phyloP scores from a whole-genome alignment of 2,113 vertebrate species.

The Proterorhinus semilunaris region DNA sequence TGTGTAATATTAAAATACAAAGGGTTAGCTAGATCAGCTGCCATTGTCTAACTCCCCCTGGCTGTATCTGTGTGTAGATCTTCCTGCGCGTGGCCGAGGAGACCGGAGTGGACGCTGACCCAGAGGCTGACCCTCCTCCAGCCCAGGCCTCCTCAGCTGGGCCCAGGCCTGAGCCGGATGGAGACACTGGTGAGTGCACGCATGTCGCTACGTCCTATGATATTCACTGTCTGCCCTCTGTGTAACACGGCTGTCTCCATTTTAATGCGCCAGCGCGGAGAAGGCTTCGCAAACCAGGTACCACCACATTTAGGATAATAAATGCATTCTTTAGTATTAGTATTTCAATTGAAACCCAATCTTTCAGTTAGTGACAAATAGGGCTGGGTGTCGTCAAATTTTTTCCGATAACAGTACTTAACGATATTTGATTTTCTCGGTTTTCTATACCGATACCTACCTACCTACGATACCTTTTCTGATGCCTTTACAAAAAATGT shows the following conservation, averaged over 20 bases:
- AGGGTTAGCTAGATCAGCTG: no score
- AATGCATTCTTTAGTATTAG: background rate
- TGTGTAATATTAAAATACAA: no score
- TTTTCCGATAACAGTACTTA: no score
- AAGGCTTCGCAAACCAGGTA: constrained; percentile 68
- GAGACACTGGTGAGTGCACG: constrained; percentile 50
- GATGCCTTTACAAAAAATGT: no score
- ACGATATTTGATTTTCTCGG: no score
- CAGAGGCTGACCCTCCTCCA: constrained; percentile 18
- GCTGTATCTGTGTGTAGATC: constrained; percentile 71
- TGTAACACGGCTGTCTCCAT: constrained; percentile 39
- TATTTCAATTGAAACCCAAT: background rate
- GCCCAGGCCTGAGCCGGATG: constrained; percentile 38
- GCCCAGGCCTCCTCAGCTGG: constrained; percentile 6
- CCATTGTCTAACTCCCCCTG: no score
- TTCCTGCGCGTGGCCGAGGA: constrained; percentile 86
- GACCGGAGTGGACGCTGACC: constrained; percentile 39
- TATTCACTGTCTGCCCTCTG: background rate
- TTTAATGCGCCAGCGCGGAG: constrained; percentile 70
- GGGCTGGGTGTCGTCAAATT: no score
- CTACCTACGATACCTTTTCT: no score
- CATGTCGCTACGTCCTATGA: background rate
- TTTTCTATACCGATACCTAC: no score
- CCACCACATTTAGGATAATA: background rate
- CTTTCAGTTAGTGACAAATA: no score